phyloP scores from a whole-genome alignment of 2,113 vertebrate species.

The Macrotus californicus region DNA sequence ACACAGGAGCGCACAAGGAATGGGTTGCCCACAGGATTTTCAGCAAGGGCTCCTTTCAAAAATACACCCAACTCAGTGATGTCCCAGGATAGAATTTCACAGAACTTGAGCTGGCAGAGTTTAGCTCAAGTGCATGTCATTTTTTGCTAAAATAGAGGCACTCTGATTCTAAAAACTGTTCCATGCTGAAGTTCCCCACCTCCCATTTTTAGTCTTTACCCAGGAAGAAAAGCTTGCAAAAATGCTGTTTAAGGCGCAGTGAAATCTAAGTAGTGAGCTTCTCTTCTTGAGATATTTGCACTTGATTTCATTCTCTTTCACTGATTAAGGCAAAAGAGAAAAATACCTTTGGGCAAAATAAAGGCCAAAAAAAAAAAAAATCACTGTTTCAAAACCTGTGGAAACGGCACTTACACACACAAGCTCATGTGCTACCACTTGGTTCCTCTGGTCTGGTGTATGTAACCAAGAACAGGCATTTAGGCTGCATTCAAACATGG shows the following conservation, averaged over 20 bases:
- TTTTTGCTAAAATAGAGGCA: not conserved
- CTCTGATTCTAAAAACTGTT: not conserved
- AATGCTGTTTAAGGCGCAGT: not conserved
- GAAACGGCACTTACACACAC: not conserved
- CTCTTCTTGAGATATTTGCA: not conserved
- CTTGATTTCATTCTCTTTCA: not conserved
- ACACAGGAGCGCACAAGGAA: not conserved
- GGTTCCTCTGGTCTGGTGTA: not conserved
- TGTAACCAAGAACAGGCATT: not conserved
- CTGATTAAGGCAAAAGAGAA: not conserved
- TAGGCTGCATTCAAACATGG: not conserved
- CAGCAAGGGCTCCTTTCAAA: not conserved
- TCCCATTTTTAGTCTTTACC: not conserved
- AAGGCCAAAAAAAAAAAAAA: not conserved
- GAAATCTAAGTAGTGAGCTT: not conserved
- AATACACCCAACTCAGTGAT: not conserved
- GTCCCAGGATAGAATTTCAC: not conserved
- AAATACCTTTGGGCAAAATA: not conserved
- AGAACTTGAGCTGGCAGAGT: not conserved
- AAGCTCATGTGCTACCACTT: not conserved
- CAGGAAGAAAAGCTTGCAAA: not conserved
- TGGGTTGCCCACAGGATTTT: not conserved
- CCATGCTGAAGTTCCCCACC: not conserved
- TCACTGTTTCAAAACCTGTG: not conserved
- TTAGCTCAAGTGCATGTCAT: not conserved